Conservation (phyloP, 2,888 invertebrate species). For the Pollenia angustigena region DNA sequence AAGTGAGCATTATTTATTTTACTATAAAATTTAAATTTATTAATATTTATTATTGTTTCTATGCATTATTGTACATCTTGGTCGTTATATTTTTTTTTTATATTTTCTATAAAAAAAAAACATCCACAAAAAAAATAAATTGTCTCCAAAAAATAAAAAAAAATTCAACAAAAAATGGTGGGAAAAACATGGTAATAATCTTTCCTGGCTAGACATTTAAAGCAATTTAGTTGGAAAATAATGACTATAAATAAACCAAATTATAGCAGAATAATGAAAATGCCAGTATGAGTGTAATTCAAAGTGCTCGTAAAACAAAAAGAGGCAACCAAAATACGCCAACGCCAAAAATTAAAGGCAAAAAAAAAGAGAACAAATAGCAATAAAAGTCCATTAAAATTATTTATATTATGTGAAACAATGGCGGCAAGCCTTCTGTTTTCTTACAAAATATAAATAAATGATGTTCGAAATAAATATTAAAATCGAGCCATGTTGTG, state of each 20-base stretch:
- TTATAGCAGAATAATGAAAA: conserved; percentile 40
- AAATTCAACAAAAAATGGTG: neutral
- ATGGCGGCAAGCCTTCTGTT: conserved; percentile 38
- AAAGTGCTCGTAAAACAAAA: conserved; percentile 38
- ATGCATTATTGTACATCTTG: neutral
- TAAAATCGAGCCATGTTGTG: neutral
- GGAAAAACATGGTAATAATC: conserved; percentile 53
- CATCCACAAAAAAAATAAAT: conserved; percentile 2
- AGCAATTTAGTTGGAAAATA: conserved; percentile 59
- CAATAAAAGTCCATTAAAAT: conserved; percentile 48
- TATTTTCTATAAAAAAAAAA: neutral
- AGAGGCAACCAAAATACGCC: conserved; percentile 13
- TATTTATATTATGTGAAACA: conserved; percentile 24
- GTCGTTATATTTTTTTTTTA: neutral
- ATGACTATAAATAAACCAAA: conserved; percentile 55
- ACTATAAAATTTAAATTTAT: neutral
- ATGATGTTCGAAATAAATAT: neutral
- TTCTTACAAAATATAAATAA: neutral
- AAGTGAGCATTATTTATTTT: neutral
- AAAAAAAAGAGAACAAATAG: neutral
- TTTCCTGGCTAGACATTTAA: conserved; percentile 64
- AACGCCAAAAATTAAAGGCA: conserved; percentile 25
- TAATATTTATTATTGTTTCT: neutral
- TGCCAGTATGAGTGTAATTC: conserved; percentile 9
- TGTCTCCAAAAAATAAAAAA: neutral